A percentile compares a stretch with the other conserved stretches of the same genome.
Evolutionary conservation across 2,797 vertebrate genomes (phyloP).

Genomic region (Catostomus latipinnis): DNA sequence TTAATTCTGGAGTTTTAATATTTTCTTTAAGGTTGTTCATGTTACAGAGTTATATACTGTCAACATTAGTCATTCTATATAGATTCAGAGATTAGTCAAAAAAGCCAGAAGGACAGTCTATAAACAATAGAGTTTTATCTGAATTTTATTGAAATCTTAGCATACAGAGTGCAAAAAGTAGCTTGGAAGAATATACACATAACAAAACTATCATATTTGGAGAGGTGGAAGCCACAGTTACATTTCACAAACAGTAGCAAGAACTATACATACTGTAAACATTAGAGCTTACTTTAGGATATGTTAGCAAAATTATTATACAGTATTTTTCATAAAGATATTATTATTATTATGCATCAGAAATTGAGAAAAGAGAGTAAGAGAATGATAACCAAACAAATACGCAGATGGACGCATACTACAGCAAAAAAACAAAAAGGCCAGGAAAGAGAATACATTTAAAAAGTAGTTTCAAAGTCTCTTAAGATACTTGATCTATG

Average conservation of each 20-base stretch:
- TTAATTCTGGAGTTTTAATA: background rate
- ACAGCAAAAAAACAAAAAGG: conserved; percentile 16
- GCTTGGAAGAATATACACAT: conserved; percentile 59
- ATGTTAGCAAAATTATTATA: conserved; percentile 45
- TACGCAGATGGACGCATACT: conserved; percentile 31
- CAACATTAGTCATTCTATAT: background rate
- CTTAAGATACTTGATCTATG: conserved; percentile 12
- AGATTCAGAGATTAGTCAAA: background rate
- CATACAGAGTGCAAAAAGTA: conserved; percentile 71
- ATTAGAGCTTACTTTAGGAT: conserved; percentile 46
- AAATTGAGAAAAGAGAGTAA: conserved; percentile 62
- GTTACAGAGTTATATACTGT: background rate
- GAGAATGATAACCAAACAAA: conserved; percentile 31
- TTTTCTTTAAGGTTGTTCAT: background rate
- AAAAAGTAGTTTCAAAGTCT: background rate
- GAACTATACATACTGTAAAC: conserved; percentile 58
- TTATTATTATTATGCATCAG: conserved; percentile 9
- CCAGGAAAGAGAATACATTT: background rate
- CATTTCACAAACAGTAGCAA: conserved; percentile 48
- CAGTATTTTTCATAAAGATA: conserved; percentile 20
- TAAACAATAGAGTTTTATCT: conserved; percentile 45
- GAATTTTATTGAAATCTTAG: conserved; percentile 80
- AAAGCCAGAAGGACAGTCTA: conserved; percentile 25
- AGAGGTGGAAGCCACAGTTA: conserved; percentile 48
- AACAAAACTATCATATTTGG: conserved; percentile 55